phyloP scores from a whole-genome alignment of 2,113 vertebrate genomes.

The Pterophyllum scalare region DNA sequence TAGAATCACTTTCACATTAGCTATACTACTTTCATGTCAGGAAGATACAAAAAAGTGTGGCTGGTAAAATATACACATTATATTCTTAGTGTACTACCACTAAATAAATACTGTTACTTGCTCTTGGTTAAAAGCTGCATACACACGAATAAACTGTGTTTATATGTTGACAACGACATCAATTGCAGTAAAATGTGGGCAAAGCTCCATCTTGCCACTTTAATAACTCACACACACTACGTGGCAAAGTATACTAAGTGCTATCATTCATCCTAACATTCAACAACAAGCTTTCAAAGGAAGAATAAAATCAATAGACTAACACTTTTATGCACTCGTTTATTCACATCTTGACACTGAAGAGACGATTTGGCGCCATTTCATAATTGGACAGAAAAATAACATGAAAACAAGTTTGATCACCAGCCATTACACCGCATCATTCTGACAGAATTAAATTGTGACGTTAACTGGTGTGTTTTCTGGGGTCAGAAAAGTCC shows the following conservation, averaged over 20 bases:
- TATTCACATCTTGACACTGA: conserved; percentile 54
- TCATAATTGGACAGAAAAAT: conserved; percentile 20
- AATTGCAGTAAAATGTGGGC: background rate
- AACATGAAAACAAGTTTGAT: conserved; percentile 28
- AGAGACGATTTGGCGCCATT: conserved; percentile 33
- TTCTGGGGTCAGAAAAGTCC: background rate
- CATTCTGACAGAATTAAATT: background rate
- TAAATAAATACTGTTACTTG: background rate
- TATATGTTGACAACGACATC: background rate
- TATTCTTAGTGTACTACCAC: background rate
- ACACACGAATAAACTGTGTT: background rate
- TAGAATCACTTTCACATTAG: too few species aligned
- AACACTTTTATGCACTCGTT: conserved; percentile 59
- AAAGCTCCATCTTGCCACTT: conserved; percentile 31
- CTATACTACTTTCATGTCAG: too few species aligned
- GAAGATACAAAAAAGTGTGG: too few species aligned
- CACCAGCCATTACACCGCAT: conserved; percentile 17
- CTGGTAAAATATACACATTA: too few species aligned
- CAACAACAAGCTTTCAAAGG: conserved; percentile 46
- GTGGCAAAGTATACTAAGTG: conserved; percentile 44
- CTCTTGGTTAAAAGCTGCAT: conserved; percentile 2
- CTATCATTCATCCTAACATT: conserved; percentile 53
- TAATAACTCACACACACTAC: conserved; percentile 21
- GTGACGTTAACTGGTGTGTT: background rate
- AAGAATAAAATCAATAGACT: conserved; percentile 68